These are phyloP conservation scores for Acrobasis consociella DNA, from an alignment of 2,888 invertebrate species.

Conservation along the genomic window DNA sequence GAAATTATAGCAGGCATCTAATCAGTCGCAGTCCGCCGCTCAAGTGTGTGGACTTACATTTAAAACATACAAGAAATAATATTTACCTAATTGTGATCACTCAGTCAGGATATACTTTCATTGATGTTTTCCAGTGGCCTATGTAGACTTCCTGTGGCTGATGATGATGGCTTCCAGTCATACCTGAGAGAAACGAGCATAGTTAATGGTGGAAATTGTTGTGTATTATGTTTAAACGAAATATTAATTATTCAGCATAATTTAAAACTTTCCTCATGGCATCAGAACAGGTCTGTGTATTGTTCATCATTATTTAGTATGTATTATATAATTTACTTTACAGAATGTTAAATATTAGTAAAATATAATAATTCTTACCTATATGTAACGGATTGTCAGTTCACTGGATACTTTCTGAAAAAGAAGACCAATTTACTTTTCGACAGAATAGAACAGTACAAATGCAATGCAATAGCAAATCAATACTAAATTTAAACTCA, in stretches of 20 bases:
- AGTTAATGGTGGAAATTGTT: neutral
- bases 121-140: no score
- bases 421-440: constrained; percentile 1
- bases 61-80: no score
- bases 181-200: constrained; percentile 2
- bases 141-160: no score
- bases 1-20: no score
- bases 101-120: no score
- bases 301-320: constrained; percentile 51
- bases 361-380: neutral
- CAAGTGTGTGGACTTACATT: no score
- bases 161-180: neutral
- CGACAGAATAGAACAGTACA: neutral
- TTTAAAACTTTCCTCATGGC: constrained; percentile 48
- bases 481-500: constrained; percentile 6
- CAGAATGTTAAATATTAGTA: neutral
- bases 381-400: neutral
- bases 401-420: constrained; percentile 17
- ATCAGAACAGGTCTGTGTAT: constrained; percentile 72
- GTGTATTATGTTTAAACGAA: neutral
- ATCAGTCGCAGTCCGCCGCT: no score
- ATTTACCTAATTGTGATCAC: no score
- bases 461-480: neutral
- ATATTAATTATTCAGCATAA: constrained; percentile 19
- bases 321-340: constrained; percentile 31